Base-by-base conservation (phyloP, 2,888 invertebrate genomes). In the Euplexia lucipara region DNA sequence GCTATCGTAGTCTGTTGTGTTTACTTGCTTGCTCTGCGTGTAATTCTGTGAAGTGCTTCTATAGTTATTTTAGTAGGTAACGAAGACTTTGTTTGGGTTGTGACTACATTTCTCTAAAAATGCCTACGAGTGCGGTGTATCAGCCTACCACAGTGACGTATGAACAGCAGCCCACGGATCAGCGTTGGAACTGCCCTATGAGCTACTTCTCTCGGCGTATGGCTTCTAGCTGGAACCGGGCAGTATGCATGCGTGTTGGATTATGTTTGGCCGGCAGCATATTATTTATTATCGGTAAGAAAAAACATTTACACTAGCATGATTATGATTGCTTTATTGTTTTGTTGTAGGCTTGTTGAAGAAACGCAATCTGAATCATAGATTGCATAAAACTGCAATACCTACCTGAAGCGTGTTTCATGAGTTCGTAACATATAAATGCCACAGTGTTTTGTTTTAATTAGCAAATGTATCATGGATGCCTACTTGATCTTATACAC, bases 91-190 rank as follows among this genome's bases (percentile, higher is more conserved):
- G 78, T 85, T 82, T 75, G 73, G 32, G 52, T 78, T 71, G 80
- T 81, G 74, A 77, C 69, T 81, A 65, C 59, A 70, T 73, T 63
- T 56, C 59, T 74, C 74, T 86, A 83, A 96, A 91, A 88, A 97
- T 97, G 97, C 97, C 97, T 79, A 96, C 96, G 62, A 96, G 97
- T 88, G 97, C 97, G 68, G 97, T 97, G 51, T 97, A 97, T 92
- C 97, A 97, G 89, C 97, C 97, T 16, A 97, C 97, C 70, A 97
- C 97, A 78, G 97, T 97, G 76, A 97, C 97, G 60, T 97, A 97
- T 88, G 97, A 97, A 89, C 96, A 96, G 79, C 95, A 95, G 81
- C 95, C 95, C n/a, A 90, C 86, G 52, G 96, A 96, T 66, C 95
- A 96, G 90, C 88, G 96, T 88, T 91, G 95, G 96, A 89, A 94